These are phyloP conservation scores for Electrona antarctica DNA, from an alignment of 2,113 vertebrate species.

Conservation along the genomic window DNA sequence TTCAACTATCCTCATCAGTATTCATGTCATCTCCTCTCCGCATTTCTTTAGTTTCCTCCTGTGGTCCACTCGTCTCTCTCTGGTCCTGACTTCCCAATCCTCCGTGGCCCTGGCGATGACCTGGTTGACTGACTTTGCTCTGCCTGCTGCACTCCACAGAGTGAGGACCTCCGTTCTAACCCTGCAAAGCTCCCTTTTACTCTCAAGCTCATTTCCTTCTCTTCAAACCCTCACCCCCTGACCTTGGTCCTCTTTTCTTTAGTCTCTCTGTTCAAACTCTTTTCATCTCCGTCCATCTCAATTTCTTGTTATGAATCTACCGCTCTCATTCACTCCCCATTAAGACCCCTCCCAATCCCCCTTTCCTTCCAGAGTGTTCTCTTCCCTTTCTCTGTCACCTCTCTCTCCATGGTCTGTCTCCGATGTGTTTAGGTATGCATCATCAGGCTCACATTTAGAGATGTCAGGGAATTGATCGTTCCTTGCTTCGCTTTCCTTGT, in stretches of 20 bases:
- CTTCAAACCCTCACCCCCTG: background rate
- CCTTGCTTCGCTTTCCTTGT: conserved; percentile 59
- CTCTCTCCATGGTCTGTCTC: conserved; percentile 38
- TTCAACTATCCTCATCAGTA: conserved; percentile 57
- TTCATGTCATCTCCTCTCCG: conserved; percentile 37
- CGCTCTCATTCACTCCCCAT: background rate
- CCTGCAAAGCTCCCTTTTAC: conserved; percentile 20
- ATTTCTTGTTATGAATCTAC: background rate
- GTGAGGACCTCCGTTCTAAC: conserved; percentile 48
- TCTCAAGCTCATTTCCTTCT: background rate
- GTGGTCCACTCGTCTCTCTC: background rate
- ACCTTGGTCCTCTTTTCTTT: background rate
- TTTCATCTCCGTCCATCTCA: background rate
- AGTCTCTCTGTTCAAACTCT: conserved; percentile 39
- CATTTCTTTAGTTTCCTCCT: conserved; percentile 10
- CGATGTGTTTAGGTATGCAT: conserved; percentile 72
- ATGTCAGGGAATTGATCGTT: conserved; percentile 71
- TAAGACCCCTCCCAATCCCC: too few relatives aligned
- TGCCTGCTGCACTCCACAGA: conserved; percentile 31
- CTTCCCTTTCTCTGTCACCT: conserved; percentile 8
- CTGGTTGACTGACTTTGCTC: conserved; percentile 47
- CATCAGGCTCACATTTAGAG: conserved; percentile 74
- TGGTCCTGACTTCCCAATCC: conserved; percentile 12
- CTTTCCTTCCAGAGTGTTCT: background rate
- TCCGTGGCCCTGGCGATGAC: conserved; percentile 41